phyloP scores from a whole-genome alignment of 1,140 invertebrate genomes.

The Neodiprion lecontei region DNA sequence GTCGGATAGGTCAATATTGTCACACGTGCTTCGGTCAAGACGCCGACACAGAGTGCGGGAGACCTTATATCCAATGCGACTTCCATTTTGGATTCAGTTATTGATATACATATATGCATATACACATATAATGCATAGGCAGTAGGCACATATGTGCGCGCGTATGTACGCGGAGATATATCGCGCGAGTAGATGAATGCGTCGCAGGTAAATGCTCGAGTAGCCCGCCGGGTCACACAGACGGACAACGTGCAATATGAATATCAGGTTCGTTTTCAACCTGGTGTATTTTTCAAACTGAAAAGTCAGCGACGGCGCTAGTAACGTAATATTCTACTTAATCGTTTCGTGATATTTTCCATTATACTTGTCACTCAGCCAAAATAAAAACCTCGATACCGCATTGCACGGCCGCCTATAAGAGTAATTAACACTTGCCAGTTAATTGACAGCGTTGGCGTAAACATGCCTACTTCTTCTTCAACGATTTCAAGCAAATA shows the following conservation, averaged over 20 bases:
- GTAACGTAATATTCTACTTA: neutral
- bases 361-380: neutral
- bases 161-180: too few species aligned
- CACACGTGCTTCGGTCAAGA: slow-evolving; percentile 43
- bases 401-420: neutral
- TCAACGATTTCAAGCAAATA: neutral
- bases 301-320: neutral
- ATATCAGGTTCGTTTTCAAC: too few species aligned
- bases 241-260: too few species aligned
- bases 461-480: neutral
- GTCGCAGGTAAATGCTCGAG: too few species aligned
- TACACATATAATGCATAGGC: neutral
- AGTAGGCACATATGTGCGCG: too few species aligned
- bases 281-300: neutral
- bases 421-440: slow-evolving; percentile 4
- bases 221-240: too few species aligned
- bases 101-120: neutral
- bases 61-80: neutral
- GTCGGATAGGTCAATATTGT: slow-evolving; percentile 50
- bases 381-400: neutral
- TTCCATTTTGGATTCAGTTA: neutral
- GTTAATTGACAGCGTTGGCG: slow-evolving; percentile 2
- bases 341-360: neutral
- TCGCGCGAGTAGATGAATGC: too few species aligned
- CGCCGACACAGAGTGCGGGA: slow-evolving; percentile 11